Evolutionary conservation across 2,797 vertebrate species (phyloP), one percentile per base, ranked within the genome.

Genomic region (Sebastiscus tertius): DNA sequence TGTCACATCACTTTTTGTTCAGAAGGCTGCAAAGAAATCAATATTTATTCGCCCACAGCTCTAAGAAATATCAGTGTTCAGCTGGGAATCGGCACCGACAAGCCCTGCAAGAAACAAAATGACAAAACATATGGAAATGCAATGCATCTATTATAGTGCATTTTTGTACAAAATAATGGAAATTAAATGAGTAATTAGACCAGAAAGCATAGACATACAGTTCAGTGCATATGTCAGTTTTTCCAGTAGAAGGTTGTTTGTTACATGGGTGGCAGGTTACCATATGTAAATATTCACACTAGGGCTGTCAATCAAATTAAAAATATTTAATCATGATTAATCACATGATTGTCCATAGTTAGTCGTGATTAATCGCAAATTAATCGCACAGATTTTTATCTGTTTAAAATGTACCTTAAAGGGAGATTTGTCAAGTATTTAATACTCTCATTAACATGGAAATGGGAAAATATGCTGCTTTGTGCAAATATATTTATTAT

Each of bases 171-270:
- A 63, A 68, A 34, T 55, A 24, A 11, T 52, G 20, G 18, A 46
- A 22, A 64, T 34, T 18, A 31, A 10, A 2, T 16, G 26, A 72
- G 31, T 20, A 27, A 65, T 74, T 14, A 9, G 2, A 59, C 42
- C n/a, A 39, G 5, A 58, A 29, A 34, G 62, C 24, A 4, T 16
- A 18, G 33, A 42, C 1, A 33, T 4, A 9, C 5, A n/a, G 18
- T n/a, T 16, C 20, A 59, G 4, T 59, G 22, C 56, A 56, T 18
- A 24, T 2, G 0, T 16, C 13, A 34, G 49, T 29, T 70, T 20
- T 26, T 63, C 39, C 52, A 74, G 63, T n/a, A 59, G 4, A 34
- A 1, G 6, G 42, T 65, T 75, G 54, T 65, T 84, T 87, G 65
- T 9, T 69, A 71, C 36, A 58, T 69, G 52, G 69, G 61, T 65